Percentiles rank a stretch among this genome's conserved stretches.
Conservation (phyloP, 1,140 invertebrate genomes). For the Meteorus sp. region DNA sequence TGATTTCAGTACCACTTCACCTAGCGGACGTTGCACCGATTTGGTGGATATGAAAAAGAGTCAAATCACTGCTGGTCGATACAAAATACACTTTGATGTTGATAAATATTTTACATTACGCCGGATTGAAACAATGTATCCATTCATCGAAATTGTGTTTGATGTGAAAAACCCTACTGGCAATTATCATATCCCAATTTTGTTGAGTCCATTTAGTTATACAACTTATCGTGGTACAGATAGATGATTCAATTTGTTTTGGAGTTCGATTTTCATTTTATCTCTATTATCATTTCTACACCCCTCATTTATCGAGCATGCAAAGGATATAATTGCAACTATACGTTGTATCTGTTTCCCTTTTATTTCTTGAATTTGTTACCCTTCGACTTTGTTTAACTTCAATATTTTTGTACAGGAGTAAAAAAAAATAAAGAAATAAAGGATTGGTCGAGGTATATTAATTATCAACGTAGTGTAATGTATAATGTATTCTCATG, state of each 20-base stretch:
- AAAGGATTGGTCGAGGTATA: too few relatives aligned
- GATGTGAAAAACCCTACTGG: conserved; percentile 67
- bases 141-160: conserved; percentile 79
- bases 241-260: conserved; percentile 25
- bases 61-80: conserved; percentile 67
- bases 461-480: too few relatives aligned
- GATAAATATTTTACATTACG: conserved; percentile 69
- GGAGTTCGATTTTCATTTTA: background rate
- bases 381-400: too few relatives aligned
- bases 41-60: conserved; percentile 62
- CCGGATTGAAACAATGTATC: conserved; percentile 70
- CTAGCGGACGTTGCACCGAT: conserved; percentile 68
- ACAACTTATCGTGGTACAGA: conserved; percentile 72
- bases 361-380: too few relatives aligned
- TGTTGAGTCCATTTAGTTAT: conserved; percentile 81
- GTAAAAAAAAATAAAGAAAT: too few relatives aligned
- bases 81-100: conserved; percentile 77
- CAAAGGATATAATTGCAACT: too few relatives aligned
- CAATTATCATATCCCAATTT: conserved; percentile 79
- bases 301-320: background rate
- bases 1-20: conserved; percentile 63
- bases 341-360: too few relatives aligned
- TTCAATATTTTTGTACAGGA: too few relatives aligned
- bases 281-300: background rate
- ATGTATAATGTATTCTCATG: too few relatives aligned